Evolutionary conservation across 2,797 vertebrate genomes (phyloP).

Genomic region (Pteropus rufus): DNA sequence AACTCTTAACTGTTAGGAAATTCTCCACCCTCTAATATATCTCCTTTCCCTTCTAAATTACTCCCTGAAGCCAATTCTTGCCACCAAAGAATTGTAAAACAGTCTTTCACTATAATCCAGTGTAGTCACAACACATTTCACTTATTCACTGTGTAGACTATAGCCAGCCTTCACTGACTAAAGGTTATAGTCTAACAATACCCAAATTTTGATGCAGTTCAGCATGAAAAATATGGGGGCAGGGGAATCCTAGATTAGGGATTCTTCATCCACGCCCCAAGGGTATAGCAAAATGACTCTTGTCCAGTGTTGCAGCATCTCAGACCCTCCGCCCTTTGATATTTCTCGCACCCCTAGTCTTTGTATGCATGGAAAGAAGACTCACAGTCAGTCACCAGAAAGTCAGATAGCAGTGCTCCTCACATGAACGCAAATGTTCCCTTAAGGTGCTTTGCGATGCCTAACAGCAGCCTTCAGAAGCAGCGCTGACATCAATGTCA

Average conservation of each 20-base stretch:
- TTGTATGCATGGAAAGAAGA: not conserved
- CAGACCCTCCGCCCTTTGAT: not conserved
- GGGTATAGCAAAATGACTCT: not conserved
- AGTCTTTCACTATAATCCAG: not conserved
- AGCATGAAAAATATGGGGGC: not conserved
- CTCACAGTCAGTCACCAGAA: not conserved
- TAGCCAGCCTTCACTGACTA: not conserved
- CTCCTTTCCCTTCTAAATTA: not conserved
- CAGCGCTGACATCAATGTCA: not conserved
- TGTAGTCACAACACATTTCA: not conserved
- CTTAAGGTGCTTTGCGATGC: not conserved
- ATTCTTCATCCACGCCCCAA: not conserved
- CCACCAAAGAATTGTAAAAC: not conserved
- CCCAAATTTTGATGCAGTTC: not conserved
- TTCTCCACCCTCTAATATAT: not conserved
- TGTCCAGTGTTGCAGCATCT: not conserved
- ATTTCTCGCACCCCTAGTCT: not conserved
- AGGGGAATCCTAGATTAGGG: not conserved
- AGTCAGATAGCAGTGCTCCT: not conserved
- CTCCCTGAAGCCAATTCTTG: not conserved
- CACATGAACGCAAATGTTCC: not conserved
- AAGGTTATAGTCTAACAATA: not conserved
- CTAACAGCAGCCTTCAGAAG: not conserved
- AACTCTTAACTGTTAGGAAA: not conserved
- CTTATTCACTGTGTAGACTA: not conserved